Evolutionary conservation across 2,797 vertebrate genomes (phyloP), one percentile per base, ranked within the genome.

Genomic region (Luscinia megarhynchos): DNA sequence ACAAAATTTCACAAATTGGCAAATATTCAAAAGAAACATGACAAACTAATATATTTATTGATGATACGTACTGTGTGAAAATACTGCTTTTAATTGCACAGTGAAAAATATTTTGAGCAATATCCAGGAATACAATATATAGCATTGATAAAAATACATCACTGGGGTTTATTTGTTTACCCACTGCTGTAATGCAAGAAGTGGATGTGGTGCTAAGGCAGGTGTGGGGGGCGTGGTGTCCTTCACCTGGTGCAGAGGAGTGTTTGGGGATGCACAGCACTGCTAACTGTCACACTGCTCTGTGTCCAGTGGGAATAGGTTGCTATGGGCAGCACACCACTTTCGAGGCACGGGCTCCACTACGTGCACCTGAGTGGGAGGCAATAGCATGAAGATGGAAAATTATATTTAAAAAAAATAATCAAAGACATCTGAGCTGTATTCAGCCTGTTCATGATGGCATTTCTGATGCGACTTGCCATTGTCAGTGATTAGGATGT

Each of bases 71-170:
- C 46, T 45, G 5, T 41, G 19, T 76, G 41, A 72, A 89, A 93
- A 53, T 12, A n/a, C 29, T 66, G 22, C 20, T 86, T 83, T 70
- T 46, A 87, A 76, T 64, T 87, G 32, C 41, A 54, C 11, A 24
- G 34, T 12, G 29, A n/a, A 69, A 89, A 74, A 90, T 78, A 69
- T n/a, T 29, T 70, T 77, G 26, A 70, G 36, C 38, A 53, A 34
- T 77, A 53, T 48, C n/a, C 3, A 1, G 20, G 30, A 89, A 17
- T n/a, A 32, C 15, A 53, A 41, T 36, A 55, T 50, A n/a, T 3
- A 73, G 5, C 0, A 0, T 3, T 73, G 51, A 67, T 48, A 78
- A 81, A 66, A 84, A 62, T 19, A 3, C 7, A 8, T 50, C 27
- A 8, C n/a, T 57, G 34, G 11, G 2, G 11, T 66, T 77, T 87